Evolutionary conservation across 2,113 vertebrate genomes (phyloP), one percentile per base, ranked within the genome.

Genomic region (Zosterops lateralis): DNA sequence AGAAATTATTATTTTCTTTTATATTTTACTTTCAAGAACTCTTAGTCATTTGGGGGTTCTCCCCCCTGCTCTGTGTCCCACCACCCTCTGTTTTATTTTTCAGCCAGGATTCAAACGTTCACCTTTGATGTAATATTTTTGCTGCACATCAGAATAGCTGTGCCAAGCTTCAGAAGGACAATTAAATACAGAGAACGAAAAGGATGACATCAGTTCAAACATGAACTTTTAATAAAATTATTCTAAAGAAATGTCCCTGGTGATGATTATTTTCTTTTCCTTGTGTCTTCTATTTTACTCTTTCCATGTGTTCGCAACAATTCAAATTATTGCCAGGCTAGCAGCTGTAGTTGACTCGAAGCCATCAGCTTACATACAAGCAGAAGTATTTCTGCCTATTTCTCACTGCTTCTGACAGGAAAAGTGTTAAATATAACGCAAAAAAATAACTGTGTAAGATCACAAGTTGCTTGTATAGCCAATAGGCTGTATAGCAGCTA

Each of bases 1-100:
- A 98, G 89, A 97, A 97, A 98, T 96, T 92, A 97, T 97, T 98
- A 98, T 98, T 97, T 97, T 96, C 96, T 97, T 98, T 98, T 95
- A 98, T 96, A 97, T 97, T 97, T 96, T 94, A 96, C 96, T 98
- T 98, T 97, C 93, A 97, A 98, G 97, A 98, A 96, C 96, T 97
- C 97, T 96, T 91, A 97, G 96, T 98, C 97, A 97, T 98, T 97
- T 96, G 96, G 95, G 97, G 97, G 93, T 88, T 97, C 90, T 93
- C 58, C 72, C 79, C 91, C 67, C 57, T 62, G 87, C 87, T 92
- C 91, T 57, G 31, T 90, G 90, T 95, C 91, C 86, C 94, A 77
- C 77, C 40, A 12, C 89, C 95, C 90, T 84, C 79, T 81, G 61
- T 50, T 92, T 90, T 89, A 85, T 95, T 93, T 96, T 92, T 79